A percentile compares a stretch with the other conserved stretches of the same genome.
Evolutionary conservation across 2,113 vertebrate species (phyloP).

Genomic region (Varanus komodoensis): DNA sequence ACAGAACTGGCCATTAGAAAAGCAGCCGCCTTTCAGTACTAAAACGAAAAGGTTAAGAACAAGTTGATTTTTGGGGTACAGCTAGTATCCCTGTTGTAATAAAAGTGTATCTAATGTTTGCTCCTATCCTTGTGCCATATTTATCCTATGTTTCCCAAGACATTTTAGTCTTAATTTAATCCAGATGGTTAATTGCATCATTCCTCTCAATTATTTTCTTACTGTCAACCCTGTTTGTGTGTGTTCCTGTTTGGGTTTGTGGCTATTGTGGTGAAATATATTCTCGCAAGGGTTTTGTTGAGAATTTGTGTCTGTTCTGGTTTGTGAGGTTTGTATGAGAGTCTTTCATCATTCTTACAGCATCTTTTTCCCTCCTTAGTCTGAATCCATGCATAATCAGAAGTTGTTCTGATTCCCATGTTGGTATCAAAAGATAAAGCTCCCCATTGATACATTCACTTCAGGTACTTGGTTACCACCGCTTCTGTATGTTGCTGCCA

Average conservation of each 20-base stretch:
- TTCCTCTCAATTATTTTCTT: constrained; percentile 31
- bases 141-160: not conserved
- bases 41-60: not conserved
- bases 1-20: accelerated
- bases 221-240: not conserved
- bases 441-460: not conserved
- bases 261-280: not conserved
- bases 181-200: constrained; percentile 10
- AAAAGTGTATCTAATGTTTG: not conserved
- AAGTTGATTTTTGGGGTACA: constrained; percentile 13
- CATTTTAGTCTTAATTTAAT: constrained; percentile 19
- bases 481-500: not conserved
- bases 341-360: not conserved
- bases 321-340: constrained; percentile 30
- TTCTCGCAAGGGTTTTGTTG: not conserved
- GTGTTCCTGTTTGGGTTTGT: constrained; percentile 10
- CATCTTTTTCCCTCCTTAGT: not conserved
- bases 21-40: not conserved
- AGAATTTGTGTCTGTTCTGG: constrained; percentile 29
- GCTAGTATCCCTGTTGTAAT: not conserved
- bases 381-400: not conserved
- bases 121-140: constrained; percentile 15
- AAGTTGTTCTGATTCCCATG: not conserved
- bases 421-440: not conserved
- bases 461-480: not conserved